Evolutionary conservation across 2,797 vertebrate species (phyloP).

Genomic region (Glossophaga mutica): DNA sequence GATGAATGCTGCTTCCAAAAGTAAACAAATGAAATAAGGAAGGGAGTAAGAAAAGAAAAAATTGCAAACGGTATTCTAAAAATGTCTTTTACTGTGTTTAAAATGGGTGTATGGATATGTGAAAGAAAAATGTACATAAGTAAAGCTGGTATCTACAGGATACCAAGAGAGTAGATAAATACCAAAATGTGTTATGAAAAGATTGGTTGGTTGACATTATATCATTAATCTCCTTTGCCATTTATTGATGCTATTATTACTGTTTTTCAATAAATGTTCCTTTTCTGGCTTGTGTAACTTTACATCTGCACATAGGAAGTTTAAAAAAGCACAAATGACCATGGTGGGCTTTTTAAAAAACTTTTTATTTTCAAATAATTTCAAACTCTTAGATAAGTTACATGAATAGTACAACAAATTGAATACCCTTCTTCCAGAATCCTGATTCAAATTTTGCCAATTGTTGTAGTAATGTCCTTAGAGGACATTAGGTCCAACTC

Average conservation of each 20-base stretch:
- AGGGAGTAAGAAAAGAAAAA: neutral
- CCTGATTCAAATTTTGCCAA: neutral
- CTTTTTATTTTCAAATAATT: slow-evolving; percentile 29
- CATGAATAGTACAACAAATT: neutral
- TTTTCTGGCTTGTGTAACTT: neutral
- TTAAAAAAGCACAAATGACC: neutral
- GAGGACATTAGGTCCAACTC: neutral
- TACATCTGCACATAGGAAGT: neutral
- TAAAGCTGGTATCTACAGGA: neutral
- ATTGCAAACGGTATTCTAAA: neutral
- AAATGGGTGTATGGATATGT: neutral
- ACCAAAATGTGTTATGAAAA: neutral
- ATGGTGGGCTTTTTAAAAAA: neutral
- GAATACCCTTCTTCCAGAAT: neutral
- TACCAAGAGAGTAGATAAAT: neutral
- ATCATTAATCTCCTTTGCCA: neutral
- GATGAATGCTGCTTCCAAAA: neutral
- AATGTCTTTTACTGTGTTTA: neutral
- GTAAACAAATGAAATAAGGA: neutral
- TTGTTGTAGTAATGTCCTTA: neutral
- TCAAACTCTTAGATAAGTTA: neutral
- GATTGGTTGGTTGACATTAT: neutral
- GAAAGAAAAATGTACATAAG: neutral
- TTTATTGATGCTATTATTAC: neutral
- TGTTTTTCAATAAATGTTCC: neutral